Evolutionary conservation across 2,797 vertebrate species (phyloP).

Genomic region (Sebastes taczanowskii): DNA sequence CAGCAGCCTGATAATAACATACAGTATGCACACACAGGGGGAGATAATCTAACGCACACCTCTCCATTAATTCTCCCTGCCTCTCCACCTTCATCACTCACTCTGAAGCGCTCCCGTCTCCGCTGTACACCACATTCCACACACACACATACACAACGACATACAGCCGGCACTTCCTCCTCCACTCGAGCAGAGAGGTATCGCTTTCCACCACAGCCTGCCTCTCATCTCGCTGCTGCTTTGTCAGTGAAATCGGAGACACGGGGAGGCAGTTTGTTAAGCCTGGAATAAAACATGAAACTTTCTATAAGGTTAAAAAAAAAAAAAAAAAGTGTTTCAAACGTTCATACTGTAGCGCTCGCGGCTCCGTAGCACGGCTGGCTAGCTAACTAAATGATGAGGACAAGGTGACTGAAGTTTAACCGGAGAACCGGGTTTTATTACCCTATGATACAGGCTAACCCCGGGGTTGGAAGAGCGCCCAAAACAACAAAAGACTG

Average conservation of each 20-base stretch:
- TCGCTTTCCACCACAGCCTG: slow-evolving; percentile 34
- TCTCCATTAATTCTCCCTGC: not conserved
- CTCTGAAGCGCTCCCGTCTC: slow-evolving; percentile 25
- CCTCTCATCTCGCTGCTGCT: slow-evolving; percentile 40
- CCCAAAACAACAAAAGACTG: no score
- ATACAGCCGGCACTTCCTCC: slow-evolving; percentile 42
- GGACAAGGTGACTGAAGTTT: no score
- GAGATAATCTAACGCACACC: not conserved
- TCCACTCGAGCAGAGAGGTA: slow-evolving; percentile 31
- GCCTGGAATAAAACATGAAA: not conserved
- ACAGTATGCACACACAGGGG: not conserved
- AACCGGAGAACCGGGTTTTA: no score
- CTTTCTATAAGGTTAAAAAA: not conserved
- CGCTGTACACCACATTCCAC: slow-evolving; percentile 37
- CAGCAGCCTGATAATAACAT: slow-evolving; percentile 15
- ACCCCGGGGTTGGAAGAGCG: no score
- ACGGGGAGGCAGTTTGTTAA: not conserved
- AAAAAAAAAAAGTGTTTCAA: not conserved
- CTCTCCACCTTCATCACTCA: slow-evolving; percentile 2
- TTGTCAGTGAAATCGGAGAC: slow-evolving; percentile 58
- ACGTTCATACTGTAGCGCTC: no score
- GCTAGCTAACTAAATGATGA: no score
- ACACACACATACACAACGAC: slow-evolving; percentile 12
- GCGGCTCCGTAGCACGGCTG: no score
- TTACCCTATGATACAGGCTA: no score